Percentiles rank a stretch among this genome's conserved stretches.
Conservation (phyloP, 2,888 invertebrate species). For the Caenorhabditis sp. region DNA sequence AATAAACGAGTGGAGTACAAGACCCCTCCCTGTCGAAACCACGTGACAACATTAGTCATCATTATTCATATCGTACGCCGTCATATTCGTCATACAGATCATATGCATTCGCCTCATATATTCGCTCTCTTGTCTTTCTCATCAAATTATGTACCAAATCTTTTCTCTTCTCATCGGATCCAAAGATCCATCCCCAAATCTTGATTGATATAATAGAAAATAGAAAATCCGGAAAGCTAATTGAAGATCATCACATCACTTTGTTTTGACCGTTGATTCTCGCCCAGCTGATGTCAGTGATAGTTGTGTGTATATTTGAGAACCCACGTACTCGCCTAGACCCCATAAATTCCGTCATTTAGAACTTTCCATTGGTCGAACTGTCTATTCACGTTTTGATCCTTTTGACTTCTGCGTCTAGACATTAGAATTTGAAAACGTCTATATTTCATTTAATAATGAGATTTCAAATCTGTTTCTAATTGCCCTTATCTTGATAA, state of each 20-base stretch:
- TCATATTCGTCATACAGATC: neutral
- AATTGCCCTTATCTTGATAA: no score
- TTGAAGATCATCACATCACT: slow-evolving; percentile 40
- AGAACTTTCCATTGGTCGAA: slow-evolving; percentile 26
- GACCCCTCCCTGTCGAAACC: slow-evolving; percentile 23
- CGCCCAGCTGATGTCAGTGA: slow-evolving; percentile 58
- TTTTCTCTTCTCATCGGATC: neutral
- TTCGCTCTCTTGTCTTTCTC: no score
- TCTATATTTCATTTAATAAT: no score
- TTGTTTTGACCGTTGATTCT: slow-evolving; percentile 48
- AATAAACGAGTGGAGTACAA: neutral
- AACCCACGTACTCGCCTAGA: slow-evolving; percentile 44
- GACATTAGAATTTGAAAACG: no score
- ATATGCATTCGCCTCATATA: no score
- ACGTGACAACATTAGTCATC: slow-evolving; percentile 54
- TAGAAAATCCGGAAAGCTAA: neutral
- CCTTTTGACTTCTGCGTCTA: slow-evolving; percentile 1
- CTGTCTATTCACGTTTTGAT: slow-evolving; percentile 15
- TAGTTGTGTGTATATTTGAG: slow-evolving; percentile 26
- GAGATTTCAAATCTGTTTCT: no score
- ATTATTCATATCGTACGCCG: slow-evolving; percentile 21
- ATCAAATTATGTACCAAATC: neutral
- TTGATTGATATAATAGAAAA: no score
- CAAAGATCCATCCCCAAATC: no score
- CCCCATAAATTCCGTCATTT: slow-evolving; percentile 10